Base-by-base conservation (phyloP, 2,113 vertebrate genomes). In the Caretta caretta region DNA sequence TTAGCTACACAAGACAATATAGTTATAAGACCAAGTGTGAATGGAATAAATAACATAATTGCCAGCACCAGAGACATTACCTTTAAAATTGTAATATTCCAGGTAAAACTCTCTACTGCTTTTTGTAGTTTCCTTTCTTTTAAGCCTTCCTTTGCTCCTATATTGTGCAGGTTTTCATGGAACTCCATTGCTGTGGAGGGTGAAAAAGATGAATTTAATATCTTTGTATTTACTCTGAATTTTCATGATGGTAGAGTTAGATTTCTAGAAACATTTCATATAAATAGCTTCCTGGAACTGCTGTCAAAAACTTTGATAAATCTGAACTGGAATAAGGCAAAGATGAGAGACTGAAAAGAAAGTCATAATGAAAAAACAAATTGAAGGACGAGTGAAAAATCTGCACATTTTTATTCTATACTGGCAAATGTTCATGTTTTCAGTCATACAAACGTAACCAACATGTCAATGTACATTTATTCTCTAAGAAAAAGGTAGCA, bases 81-180 rank as follows among this genome's bases (percentile, higher is more conserved):
- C 99, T 99, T 99, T 85, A 99, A 97, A 94, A 99, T 99, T 78
- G 99, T 99, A 95, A 99, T 99, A 96, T 99, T 99, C 99, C 99
- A 99, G 0, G 99, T 99, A 95, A 99, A 99, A 98, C 99, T 99
- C 98, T 99, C 99, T 94, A 99, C 98, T 0, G 99, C 99, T 96
- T 99, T 99, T 75, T 99, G 98, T 57, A 99, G 98, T 95, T 99
- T 99, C 91, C 99, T 97, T 83, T 99, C 99, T 97, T 99, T 99
- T 92, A 99, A 87, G 2, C 99, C 99, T 95, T 99, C 99, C 98
- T 99, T 99, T 96, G 98, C 96, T 14, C 99, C 99, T 96, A 99
- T 98, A 94, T 98, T 98, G 27, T 99, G 98, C 92, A 99, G 98
- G 95, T 99, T 99, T 97, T 99, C 99, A 51, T 99, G 99, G 96